phyloP scores from a whole-genome alignment of 2,113 vertebrate species.

The Oenanthe oenanthe region DNA sequence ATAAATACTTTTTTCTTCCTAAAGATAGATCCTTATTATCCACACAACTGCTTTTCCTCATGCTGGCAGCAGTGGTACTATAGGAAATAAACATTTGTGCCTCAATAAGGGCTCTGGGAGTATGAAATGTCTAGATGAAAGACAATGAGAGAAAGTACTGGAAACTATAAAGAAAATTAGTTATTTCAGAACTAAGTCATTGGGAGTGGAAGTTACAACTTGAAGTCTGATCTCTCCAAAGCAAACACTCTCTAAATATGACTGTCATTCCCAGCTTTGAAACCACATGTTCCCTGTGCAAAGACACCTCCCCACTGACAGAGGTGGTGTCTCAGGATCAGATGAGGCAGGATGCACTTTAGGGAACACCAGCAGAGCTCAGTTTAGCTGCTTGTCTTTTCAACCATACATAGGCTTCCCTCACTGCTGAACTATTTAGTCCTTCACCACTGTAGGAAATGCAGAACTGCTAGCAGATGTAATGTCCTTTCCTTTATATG shows the following conservation, averaged over 20 bases:
- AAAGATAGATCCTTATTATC: background rate
- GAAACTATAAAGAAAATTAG: background rate
- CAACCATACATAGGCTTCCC: background rate
- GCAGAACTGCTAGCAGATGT: background rate
- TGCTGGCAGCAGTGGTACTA: background rate
- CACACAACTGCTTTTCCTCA: background rate
- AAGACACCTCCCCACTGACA: background rate
- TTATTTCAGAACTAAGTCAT: background rate
- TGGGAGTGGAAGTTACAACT: background rate
- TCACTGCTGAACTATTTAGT: background rate
- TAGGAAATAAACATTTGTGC: background rate
- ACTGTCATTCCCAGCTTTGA: background rate
- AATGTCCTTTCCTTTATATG: background rate
- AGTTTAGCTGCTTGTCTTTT: background rate
- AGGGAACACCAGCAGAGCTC: background rate
- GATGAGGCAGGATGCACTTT: background rate
- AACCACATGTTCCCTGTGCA: background rate
- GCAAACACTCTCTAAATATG: background rate
- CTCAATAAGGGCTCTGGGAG: background rate
- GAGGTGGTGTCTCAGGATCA: background rate
- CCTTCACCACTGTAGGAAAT: background rate
- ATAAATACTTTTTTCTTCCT: background rate
- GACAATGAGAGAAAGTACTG: background rate
- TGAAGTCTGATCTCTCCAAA: background rate
- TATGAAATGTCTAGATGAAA: background rate